Conservation (phyloP, 1,140 invertebrate species). For the Sycobia sp. region DNA sequence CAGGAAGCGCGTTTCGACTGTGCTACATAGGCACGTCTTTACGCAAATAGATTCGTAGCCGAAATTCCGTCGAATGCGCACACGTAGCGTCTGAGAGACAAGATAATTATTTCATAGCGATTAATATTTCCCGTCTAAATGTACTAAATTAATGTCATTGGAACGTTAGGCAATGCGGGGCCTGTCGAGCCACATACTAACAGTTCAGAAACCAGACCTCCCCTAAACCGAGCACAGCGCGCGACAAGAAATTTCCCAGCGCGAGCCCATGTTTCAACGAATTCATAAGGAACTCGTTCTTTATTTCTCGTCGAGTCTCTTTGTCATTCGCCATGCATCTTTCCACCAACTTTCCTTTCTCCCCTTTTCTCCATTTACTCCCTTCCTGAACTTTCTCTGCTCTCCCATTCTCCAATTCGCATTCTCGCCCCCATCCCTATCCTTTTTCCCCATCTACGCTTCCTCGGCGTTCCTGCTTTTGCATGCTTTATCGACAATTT, state of each 20-base stretch:
- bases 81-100: too few species aligned
- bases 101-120: too few species aligned
- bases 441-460: background rate
- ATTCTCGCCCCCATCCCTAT: background rate
- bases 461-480: background rate
- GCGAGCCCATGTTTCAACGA: background rate
- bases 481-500: slow-evolving; percentile 3
- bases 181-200: too few species aligned
- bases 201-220: background rate
- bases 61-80: too few species aligned
- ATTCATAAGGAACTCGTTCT: background rate
- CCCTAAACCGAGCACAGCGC: background rate
- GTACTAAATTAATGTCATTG: too few species aligned
- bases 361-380: background rate
- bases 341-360: background rate
- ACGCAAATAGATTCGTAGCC: too few species aligned
- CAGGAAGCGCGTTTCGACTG: too few species aligned
- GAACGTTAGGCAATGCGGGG: too few species aligned
- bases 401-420: background rate
- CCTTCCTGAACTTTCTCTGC: background rate
- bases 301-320: too few species aligned
- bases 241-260: background rate
- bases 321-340: too few species aligned
- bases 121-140: too few species aligned
- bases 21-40: too few species aligned